Base-by-base conservation (phyloP, 2,797 vertebrate genomes). In the Acanthiza pusilla region DNA sequence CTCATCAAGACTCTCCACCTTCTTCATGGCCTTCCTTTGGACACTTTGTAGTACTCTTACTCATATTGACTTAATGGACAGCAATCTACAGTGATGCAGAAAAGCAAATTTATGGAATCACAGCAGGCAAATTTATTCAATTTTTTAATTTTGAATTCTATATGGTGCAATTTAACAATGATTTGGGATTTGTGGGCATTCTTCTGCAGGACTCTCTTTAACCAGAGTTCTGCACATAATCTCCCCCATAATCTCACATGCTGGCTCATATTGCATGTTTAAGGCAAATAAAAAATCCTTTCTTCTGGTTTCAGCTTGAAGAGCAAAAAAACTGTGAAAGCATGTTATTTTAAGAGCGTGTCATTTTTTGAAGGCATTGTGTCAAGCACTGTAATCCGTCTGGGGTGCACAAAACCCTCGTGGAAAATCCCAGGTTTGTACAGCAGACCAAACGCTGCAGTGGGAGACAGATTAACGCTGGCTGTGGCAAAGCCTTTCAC, bases 351-450 rank as follows among this genome's bases (percentile, higher is more conserved):
- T 68, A 81, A 90, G 81, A 82, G 45, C 72, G 70, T 77, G 70
- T 26, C 5, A 67, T 89, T 77, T 90, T 92, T 91, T 86, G 82
- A 91, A 91, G 76, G 62, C 66, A 80, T 72, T 74, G 79, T 94
- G 79, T 93, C 82, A 88, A 85, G 75, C 25, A 23, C 50, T 89
- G 57, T 77, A 92, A 95, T 96, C 81, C 11, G 0, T 65, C 61
- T 80, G 36, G 36, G 65, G 61, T 72, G 68, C 66, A 72, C 4
- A 8, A 51, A 92, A 78, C 22, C 66, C 60, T 79, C 20, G 63
- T 65, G 58, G 58, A 94, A 91, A 88, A 91, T 88, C 82, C 89
- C 70, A 36, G 82, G 72, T 74, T 91, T 80, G 45, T 65, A 72
- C 19, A 57, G 53, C 50, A 92, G 76, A 80, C 82, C 68, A 80